Evolutionary conservation across 1,140 invertebrate genomes (phyloP).

Genomic region (Leucophenga varia): DNA sequence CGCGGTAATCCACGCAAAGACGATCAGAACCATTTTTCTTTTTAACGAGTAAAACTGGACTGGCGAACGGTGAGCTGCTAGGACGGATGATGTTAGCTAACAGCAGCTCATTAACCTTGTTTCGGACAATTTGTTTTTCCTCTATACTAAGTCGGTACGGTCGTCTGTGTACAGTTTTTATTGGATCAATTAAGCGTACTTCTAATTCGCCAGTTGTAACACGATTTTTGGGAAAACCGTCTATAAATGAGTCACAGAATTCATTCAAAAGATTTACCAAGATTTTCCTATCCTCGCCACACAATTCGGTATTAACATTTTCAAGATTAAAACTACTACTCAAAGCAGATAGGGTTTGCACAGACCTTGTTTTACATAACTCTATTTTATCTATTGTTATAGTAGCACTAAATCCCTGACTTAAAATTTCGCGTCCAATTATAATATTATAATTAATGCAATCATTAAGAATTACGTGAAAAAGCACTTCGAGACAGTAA

Average conservation of each 20-base stretch:
- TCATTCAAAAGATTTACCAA: neutral
- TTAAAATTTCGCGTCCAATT: constrained; percentile 15
- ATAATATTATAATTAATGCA: constrained; percentile 6
- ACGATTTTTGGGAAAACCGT: constrained; percentile 6
- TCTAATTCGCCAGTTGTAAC: constrained; percentile 8
- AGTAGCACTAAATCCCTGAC: constrained; percentile 2
- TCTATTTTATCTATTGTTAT: no score
- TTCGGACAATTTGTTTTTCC: constrained; percentile 4
- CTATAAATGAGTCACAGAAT: neutral
- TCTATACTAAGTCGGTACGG: constrained; percentile 4
- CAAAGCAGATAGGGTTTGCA: no score
- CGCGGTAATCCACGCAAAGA: constrained; percentile 11
- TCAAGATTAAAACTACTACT: neutral
- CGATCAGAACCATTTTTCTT: constrained; percentile 10
- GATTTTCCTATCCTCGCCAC: neutral
- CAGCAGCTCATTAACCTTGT: constrained; percentile 10
- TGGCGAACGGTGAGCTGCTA: constrained; percentile 9
- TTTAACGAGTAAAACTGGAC: constrained; percentile 8
- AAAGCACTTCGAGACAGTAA: constrained; percentile 5
- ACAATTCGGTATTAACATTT: constrained; percentile 5
- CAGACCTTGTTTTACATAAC: no score
- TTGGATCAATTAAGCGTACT: constrained; percentile 6
- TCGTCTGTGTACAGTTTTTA: constrained; percentile 9
- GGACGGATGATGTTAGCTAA: constrained; percentile 8
- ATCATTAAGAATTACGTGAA: constrained; percentile 8